Evolutionary conservation across 2,797 vertebrate genomes (phyloP).

Genomic region (Bufotes viridis): DNA sequence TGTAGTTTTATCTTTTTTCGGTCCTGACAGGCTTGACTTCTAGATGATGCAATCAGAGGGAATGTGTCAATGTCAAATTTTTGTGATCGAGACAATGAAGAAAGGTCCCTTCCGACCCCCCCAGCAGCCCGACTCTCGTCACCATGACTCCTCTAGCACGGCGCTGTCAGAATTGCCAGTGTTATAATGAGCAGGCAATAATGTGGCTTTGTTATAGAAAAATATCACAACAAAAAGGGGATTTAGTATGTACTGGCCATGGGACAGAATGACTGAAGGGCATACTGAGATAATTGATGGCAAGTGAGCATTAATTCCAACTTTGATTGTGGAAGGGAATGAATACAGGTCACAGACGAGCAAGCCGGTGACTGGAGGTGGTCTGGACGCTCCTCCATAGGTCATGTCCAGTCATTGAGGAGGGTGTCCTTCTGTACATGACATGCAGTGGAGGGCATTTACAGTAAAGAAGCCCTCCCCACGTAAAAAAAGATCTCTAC

Average conservation of each 20-base stretch:
- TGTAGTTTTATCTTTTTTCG: background rate
- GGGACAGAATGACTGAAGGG: conserved; percentile 48
- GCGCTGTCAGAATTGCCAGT: conserved; percentile 49
- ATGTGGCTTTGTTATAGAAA: conserved; percentile 54
- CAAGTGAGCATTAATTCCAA: conserved; percentile 47
- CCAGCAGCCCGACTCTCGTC: conserved; percentile 34
- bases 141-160: conserved; percentile 47
- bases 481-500: background rate
- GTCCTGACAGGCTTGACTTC: background rate
- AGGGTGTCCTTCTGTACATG: too few species aligned
- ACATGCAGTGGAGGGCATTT: too few species aligned
- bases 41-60: conserved; percentile 41
- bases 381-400: conserved; percentile 20
- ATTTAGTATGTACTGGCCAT: conserved; percentile 50
- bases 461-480: background rate
- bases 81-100: conserved; percentile 41
- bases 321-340: conserved; percentile 41
- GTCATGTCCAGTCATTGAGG: too few species aligned
- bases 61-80: conserved; percentile 50
- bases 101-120: conserved; percentile 32
- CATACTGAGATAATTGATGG: conserved; percentile 55
- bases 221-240: conserved; percentile 46
- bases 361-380: conserved; percentile 35
- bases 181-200: conserved; percentile 51
- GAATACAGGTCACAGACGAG: conserved; percentile 45